These are phyloP conservation scores for Xylocopa sonorina DNA, from an alignment of 1,140 invertebrate species.

Conservation along the genomic window DNA sequence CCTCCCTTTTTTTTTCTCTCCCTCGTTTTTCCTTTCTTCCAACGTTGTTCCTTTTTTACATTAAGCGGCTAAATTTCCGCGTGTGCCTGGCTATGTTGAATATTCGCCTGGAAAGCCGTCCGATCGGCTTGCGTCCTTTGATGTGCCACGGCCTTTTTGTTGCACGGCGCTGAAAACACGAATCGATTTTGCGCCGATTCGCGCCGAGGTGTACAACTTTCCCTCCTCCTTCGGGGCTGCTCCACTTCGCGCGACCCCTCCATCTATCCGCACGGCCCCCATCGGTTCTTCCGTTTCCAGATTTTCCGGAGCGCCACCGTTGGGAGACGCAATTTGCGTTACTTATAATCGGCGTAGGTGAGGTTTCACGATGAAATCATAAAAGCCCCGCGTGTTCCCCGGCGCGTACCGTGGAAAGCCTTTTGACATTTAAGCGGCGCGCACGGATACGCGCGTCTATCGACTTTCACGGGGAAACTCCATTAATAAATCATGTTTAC, in stretches of 20 bases:
- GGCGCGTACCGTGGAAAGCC: background rate
- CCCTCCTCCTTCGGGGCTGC: background rate
- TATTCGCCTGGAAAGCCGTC: constrained; percentile 53
- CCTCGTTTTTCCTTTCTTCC: background rate
- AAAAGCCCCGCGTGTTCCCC: background rate
- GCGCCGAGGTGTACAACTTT: constrained; percentile 13
- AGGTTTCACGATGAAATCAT: background rate
- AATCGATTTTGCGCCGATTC: constrained; percentile 52
- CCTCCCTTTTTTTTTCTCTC: background rate
- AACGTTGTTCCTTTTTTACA: constrained; percentile 38
- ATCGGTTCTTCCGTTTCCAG: background rate
- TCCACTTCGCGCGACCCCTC: background rate
- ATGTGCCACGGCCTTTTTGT: constrained; percentile 34
- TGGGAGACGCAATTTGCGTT: constrained; percentile 4
- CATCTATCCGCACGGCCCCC: background rate
- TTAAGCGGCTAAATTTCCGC: constrained; percentile 63
- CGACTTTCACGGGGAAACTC: background rate
- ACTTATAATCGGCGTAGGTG: constrained; percentile 11
- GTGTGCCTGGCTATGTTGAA: constrained; percentile 28
- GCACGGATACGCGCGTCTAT: background rate
- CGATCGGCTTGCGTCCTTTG: constrained; percentile 61
- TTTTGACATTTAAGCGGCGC: constrained; percentile 6
- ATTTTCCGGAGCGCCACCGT: constrained; percentile 16
- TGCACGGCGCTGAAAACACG: constrained; percentile 41
- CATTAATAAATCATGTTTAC: constrained; percentile 16